A percentile compares a stretch with the other conserved stretches of the same genome.
phyloP scores from a whole-genome alignment of 2,113 vertebrate species.

The Periophthalmus modestus region DNA sequence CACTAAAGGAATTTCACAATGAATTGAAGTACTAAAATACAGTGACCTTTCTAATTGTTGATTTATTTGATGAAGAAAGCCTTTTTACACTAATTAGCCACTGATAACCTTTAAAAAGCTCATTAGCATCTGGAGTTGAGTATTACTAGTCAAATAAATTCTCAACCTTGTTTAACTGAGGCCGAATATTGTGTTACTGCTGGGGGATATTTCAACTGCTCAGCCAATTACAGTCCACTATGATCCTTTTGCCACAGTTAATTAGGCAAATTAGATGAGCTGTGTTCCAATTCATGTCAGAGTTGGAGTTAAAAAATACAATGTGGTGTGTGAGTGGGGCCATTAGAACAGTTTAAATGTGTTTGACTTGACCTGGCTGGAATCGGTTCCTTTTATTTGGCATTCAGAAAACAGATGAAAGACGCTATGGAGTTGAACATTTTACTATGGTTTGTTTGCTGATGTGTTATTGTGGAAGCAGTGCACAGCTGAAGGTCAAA shows the following conservation, averaged over 20 bases:
- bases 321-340: neutral
- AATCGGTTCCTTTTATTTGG: neutral
- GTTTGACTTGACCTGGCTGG: neutral
- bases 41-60: slow-evolving; percentile 6
- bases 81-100: slow-evolving; percentile 1
- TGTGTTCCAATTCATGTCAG: slow-evolving; percentile 12
- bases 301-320: slow-evolving; percentile 4
- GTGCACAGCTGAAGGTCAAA: slow-evolving; percentile 6
- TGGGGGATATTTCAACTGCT: slow-evolving; percentile 8
- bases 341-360: neutral
- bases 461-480: slow-evolving; percentile 1
- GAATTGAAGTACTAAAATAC: neutral
- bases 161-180: slow-evolving; percentile 2
- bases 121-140: neutral
- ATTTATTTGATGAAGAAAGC: slow-evolving; percentile 10
- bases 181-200: slow-evolving; percentile 6
- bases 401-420: neutral
- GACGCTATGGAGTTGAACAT: neutral
- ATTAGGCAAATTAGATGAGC: slow-evolving; percentile 14
- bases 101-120: slow-evolving; percentile 6
- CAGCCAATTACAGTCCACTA: slow-evolving; percentile 5
- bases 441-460: neutral
- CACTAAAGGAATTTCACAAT: neutral
- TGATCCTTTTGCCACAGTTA: slow-evolving; percentile 11
- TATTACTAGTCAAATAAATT: slow-evolving; percentile 11